Base-by-base conservation (phyloP, 2,888 invertebrate genomes). In the Erebia aethiops region DNA sequence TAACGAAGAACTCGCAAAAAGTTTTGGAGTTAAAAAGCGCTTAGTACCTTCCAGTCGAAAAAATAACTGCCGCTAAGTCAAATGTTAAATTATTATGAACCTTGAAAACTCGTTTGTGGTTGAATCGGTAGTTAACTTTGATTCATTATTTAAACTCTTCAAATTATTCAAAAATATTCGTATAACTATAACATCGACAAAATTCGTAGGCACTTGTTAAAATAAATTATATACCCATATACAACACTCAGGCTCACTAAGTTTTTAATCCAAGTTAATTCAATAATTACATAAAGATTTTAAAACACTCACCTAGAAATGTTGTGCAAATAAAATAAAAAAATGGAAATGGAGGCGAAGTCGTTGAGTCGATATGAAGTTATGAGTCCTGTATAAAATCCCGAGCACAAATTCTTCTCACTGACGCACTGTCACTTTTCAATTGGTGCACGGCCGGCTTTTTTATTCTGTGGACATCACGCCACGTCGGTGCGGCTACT, bases 401-500 rank as follows among this genome's bases (percentile, higher is more conserved):
- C 82, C 81, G 84, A 81, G 82, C 90, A 91, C 90, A 86, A 79
- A 82, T 82, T 82, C 82, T 81, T 82, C 81, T 84, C 90, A 90
- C 91, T 87, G 82, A 86, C 82, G 88, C 92, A 91, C 92, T 91
- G 85, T 87, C 91, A 92, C 91, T 91, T 77, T 77, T 83, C 82
- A 77, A 78, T 82, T 76, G 78, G 74, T 79, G 83, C 87, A 85
- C 89, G 81, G 84, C 85, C 87, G 89, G 85, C 84, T 84, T 85
- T 85, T 78, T 78, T 79, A 74, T 67, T 74, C 73, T 77, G 69
- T 76, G 72, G 80, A 84, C 84, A 82, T 84, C 87, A 85, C 89
- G 87, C 83, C 82, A 82, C 83, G 78, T 76, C 73, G 79, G 80
- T 77, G 82, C 78, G 81, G 76, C 81, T 81, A 82, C 79, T 78